Base-by-base conservation (phyloP, 2,113 vertebrate species). In the Erpornis zantholeuca region DNA sequence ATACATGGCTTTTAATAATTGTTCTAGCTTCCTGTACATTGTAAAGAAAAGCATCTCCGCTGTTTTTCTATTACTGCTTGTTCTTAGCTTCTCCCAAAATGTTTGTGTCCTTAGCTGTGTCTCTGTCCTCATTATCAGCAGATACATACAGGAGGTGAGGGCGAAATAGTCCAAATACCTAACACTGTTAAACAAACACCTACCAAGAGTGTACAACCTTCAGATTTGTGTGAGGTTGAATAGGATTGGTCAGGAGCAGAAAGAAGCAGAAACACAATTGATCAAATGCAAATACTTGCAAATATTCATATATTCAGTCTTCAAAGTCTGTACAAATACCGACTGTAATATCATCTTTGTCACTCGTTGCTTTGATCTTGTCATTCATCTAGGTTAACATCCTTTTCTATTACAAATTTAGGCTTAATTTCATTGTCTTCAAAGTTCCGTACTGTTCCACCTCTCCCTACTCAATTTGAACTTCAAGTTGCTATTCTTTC, bases 231-330 rank as follows among this genome's bases (percentile, higher is more conserved):
- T 80, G 35, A 73, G 60, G 52, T 88, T 95, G 88, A n/a, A 68
- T 33, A 66, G 80, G 72, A 92, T 88, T 84, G 94, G 86, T 88
- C 88, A 94, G 96, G 64, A 89, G 69, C 72, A 81, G 86, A 86
- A 93, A 86, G 82, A 90, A 95, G 75, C 42, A 83, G 88, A 77
- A 93, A 63, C 42, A 57, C 42, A 61, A 86, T 24, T 93, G 86
- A 95, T 95, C 73, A 91, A 96, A 97, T 96, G 94, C 94, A 96
- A 97, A 95, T 96, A 89, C 89, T 92, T 95, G 91, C 86, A 96
- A 94, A 94, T 95, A 97, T 96, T 96, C 94, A 96, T 95, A 45
- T 95, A 96, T 96, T 96, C 94, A 77, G 64, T 73, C 93, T 93
- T 96, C 93, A 95, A 93, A 96, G 96, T 94, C 92, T 92, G 80